phyloP scores from a whole-genome alignment of 2,113 vertebrate species.

The Nothoprocta pentlandii region DNA sequence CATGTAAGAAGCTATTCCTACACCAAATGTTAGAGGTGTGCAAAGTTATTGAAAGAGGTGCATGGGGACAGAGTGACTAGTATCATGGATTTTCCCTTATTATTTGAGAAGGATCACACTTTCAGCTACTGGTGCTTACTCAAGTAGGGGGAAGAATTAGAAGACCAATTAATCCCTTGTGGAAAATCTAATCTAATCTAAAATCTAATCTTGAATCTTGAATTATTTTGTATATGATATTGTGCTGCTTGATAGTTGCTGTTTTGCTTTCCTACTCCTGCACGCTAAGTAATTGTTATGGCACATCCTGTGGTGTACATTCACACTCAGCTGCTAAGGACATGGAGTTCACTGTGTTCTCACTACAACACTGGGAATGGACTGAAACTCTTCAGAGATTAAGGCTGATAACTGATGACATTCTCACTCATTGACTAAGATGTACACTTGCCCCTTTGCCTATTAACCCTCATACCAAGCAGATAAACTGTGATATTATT shows the following conservation, averaged over 20 bases:
- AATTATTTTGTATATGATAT: neutral
- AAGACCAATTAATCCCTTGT: neutral
- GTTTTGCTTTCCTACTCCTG: neutral
- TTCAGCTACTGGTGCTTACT: neutral
- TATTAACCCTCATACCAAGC: neutral
- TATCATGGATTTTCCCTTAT: neutral
- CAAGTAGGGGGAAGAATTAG: neutral
- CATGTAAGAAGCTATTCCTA: neutral
- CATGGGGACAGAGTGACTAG: neutral
- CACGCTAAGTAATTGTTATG: neutral
- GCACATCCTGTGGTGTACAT: neutral
- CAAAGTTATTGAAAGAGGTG: neutral
- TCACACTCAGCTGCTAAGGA: neutral
- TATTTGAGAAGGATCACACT: neutral
- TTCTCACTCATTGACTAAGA: neutral
- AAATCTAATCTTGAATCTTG: neutral
- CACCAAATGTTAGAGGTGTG: no score
- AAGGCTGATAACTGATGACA: neutral
- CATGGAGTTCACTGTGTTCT: fast-evolving
- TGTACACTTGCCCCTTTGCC: neutral
- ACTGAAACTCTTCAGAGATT: neutral
- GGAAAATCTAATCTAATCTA: neutral
- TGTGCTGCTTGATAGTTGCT: neutral
- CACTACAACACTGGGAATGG: neutral
- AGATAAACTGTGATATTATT: neutral